These are phyloP conservation scores for Lepisosteus oculatus DNA, from an alignment of 2,113 vertebrate genomes.

Conservation along the genomic window DNA sequence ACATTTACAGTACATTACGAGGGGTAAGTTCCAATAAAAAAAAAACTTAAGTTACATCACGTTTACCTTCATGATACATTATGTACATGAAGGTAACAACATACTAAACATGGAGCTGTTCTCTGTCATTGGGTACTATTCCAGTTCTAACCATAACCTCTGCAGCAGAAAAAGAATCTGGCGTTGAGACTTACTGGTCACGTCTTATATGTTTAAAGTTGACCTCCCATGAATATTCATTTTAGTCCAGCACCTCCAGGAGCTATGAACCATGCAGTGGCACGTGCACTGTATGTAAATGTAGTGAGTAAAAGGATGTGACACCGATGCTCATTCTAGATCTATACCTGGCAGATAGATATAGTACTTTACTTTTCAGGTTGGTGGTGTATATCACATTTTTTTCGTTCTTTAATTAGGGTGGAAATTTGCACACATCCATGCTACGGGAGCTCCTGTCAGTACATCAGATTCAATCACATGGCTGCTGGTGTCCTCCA, in stretches of 20 bases:
- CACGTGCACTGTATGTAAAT: slow-evolving; percentile 29
- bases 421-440: slow-evolving; percentile 51
- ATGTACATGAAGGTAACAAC: too few species aligned
- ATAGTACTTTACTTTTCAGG: slow-evolving; percentile 36
- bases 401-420: slow-evolving; percentile 55
- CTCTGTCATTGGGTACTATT: not conserved
- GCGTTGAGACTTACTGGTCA: slow-evolving; percentile 33
- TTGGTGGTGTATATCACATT: slow-evolving; percentile 43
- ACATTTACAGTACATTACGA: too few species aligned
- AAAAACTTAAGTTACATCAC: too few species aligned
- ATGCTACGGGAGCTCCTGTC: slow-evolving; percentile 42
- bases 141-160: slow-evolving; percentile 34
- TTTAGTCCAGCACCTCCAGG: slow-evolving; percentile 37
- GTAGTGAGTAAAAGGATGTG: slow-evolving; percentile 10
- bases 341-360: slow-evolving; percentile 32
- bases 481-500: slow-evolving; percentile 52
- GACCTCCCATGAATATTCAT: slow-evolving; percentile 54
- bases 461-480: slow-evolving; percentile 59
- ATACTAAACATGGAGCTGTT: too few species aligned
- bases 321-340: not conserved
- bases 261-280: slow-evolving; percentile 30
- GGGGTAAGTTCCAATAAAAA: too few species aligned
- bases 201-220: slow-evolving; percentile 39
- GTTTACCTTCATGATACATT: too few species aligned
- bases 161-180: slow-evolving; percentile 32